Base-by-base conservation (phyloP, 2,113 vertebrate genomes). In the Gambusia affinis region DNA sequence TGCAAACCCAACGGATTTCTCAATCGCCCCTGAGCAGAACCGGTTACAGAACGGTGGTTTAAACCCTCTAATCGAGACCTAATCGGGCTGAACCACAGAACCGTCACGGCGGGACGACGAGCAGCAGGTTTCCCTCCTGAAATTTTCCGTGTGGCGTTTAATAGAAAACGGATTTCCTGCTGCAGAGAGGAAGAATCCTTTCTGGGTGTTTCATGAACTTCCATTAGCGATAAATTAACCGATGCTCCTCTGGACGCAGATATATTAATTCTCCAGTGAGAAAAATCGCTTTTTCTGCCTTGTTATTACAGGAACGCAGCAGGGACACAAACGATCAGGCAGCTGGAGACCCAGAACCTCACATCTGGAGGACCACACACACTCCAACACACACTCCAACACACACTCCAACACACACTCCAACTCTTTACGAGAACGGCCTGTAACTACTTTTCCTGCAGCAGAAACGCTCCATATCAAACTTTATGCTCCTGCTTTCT, bases 351-450 rank as follows among this genome's bases (percentile, higher is more conserved):
- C 27, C 66, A 35, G 60, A 4, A 72, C 60, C 67, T 64, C 67
- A 70, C 75, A 77, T 64, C 67, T 70, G 75, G 75, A 76, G 8
- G 67, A 70, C 67, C 31, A 64, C 62, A 64, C 22, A 35, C 28
- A 22, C 63, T 4, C 31, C 15, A 7, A 42, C 33, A 71, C 69
- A 61, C 54, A 60, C 68, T 60, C 47, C 24, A 51, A 64, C 70
- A 64, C 22, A 35, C 27, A 22, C 62, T 15, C 29, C 12, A 4
- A 39, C 33, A 71, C 69, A 61, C 54, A 60, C 68, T 39, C 24
- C 8, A 39, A 64, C 70, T 24, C 65, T 35, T 68, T n/a, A 68
- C 27, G 31, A 57, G 60, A 22, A 44, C 35, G 39, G 57, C 37
- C 19, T 31, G 3, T 8, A 74, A 28, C 61, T 65, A 42, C 37